These are phyloP conservation scores for Heteronetta atricapilla DNA, from an alignment of 2,113 vertebrate genomes.

Conservation along the genomic window DNA sequence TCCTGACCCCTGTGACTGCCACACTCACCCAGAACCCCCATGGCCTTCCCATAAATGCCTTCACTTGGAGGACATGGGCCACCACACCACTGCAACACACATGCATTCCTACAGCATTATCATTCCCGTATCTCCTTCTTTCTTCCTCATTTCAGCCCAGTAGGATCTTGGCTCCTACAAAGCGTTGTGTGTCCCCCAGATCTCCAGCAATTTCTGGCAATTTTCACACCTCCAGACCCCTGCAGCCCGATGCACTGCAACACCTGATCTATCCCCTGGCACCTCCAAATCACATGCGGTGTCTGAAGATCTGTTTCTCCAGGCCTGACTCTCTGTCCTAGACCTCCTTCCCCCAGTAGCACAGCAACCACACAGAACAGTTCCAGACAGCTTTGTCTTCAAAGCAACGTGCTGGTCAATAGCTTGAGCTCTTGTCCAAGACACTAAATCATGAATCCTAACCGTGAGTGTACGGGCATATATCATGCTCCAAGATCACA, in stretches of 20 bases:
- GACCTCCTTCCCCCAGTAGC: background rate
- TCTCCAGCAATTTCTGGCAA: background rate
- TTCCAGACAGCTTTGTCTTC: background rate
- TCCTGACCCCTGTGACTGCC: background rate
- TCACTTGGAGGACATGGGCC: accelerated
- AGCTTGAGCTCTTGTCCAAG: background rate
- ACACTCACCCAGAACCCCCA: background rate
- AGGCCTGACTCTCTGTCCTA: background rate
- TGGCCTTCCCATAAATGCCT: accelerated
- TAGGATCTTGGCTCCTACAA: background rate
- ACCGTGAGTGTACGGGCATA: background rate
- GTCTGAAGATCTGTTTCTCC: background rate
- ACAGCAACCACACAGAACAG: background rate
- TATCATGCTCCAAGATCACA: background rate
- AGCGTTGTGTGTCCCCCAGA: background rate
- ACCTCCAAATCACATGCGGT: background rate
- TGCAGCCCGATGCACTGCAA: background rate
- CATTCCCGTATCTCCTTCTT: background rate
- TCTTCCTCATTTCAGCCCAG: background rate
- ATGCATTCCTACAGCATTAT: too few species aligned
- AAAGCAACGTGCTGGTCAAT: background rate
- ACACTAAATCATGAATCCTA: background rate
- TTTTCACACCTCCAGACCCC: background rate
- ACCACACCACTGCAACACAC: background rate
- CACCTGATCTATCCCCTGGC: background rate